Conservation (phyloP, 2,888 invertebrate genomes). For the Oeneis ivallda region DNA sequence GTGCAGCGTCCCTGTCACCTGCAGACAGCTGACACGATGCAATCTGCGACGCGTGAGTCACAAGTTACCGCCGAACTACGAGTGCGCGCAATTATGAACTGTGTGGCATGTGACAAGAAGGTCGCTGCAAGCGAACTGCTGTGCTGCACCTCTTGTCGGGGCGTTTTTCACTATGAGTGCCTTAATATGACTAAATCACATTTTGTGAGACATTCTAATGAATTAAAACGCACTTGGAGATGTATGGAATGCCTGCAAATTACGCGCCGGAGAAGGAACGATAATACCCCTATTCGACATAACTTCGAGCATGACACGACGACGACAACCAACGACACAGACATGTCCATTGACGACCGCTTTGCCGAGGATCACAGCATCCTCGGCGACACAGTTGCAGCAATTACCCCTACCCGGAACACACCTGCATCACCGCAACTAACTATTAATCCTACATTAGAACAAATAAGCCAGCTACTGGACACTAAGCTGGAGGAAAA, state of each 20-base stretch:
- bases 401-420: not conserved
- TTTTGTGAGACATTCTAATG: not conserved
- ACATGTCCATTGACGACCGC: constrained; percentile 4
- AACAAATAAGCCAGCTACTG: constrained; percentile 9
- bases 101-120: too few species aligned
- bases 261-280: constrained; percentile 5
- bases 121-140: too few species aligned
- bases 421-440: too few species aligned
- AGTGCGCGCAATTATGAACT: too few species aligned
- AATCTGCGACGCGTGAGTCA: too few species aligned
- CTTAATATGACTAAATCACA: not conserved
- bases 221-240: not conserved
- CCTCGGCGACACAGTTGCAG: not conserved
- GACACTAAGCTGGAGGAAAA: not conserved
- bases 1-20: too few species aligned
- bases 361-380: not conserved
- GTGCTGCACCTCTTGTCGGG: not conserved
- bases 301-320: not conserved
- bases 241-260: not conserved
- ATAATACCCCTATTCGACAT: constrained; percentile 1
- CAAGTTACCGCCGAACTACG: too few species aligned
- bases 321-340: not conserved
- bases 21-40: too few species aligned
- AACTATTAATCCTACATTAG: not conserved
- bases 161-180: not conserved